These are phyloP conservation scores for Chunga burmeisteri DNA, from an alignment of 2,113 vertebrate species.

Conservation along the genomic window DNA sequence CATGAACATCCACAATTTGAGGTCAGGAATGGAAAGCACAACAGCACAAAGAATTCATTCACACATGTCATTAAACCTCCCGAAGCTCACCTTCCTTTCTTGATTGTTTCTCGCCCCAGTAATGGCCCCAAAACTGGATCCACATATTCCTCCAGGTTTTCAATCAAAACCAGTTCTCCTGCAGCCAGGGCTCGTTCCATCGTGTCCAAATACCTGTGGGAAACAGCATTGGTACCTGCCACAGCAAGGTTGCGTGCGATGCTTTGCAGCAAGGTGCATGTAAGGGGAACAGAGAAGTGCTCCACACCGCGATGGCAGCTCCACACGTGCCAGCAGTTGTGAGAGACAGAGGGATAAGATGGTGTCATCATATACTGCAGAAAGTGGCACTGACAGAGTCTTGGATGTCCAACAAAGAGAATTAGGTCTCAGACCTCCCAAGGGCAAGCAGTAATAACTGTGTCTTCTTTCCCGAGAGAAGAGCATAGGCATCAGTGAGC, in stretches of 20 bases:
- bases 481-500: background rate
- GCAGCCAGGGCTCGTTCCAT: constrained; percentile 85
- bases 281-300: background rate
- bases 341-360: background rate
- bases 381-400: background rate
- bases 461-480: background rate
- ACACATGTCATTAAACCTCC: background rate
- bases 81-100: constrained; percentile 88
- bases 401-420: background rate
- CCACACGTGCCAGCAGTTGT: background rate
- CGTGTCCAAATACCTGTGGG: constrained; percentile 84
- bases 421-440: background rate
- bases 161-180: constrained; percentile 89
- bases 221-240: background rate
- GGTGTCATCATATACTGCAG: background rate
- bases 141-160: constrained; percentile 89
- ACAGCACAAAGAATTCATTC: background rate
- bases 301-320: fast-evolving
- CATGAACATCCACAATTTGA: background rate
- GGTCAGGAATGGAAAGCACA: background rate
- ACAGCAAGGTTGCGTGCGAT: background rate
- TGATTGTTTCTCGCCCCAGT: constrained; percentile 91
- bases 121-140: constrained; percentile 92
- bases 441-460: background rate
- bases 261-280: background rate